Percentiles rank a stretch among this genome's conserved stretches.
Conservation (phyloP, 1,140 invertebrate genomes). For the Melipona quadrifasciata region DNA sequence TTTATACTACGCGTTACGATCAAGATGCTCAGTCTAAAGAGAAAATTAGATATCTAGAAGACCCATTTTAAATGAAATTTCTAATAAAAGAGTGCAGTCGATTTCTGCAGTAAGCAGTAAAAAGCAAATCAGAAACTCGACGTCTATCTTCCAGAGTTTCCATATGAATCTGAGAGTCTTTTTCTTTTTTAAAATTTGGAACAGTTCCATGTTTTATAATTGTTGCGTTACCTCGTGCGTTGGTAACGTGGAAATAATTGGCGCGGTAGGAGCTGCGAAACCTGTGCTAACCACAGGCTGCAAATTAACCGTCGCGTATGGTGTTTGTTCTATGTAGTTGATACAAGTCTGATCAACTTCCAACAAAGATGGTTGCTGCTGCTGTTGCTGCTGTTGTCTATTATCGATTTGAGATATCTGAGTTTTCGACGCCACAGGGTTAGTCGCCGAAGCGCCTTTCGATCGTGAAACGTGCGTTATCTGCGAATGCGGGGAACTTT, state of each 20-base stretch:
- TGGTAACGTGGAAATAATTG: slow-evolving; percentile 69
- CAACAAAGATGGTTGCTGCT: slow-evolving; percentile 60
- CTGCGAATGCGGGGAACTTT: slow-evolving; percentile 84
- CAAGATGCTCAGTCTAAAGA: too few relatives aligned
- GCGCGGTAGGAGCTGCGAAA: slow-evolving; percentile 71
- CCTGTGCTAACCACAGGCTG: slow-evolving; percentile 82
- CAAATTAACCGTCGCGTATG: slow-evolving; percentile 85
- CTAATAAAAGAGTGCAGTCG: too few relatives aligned
- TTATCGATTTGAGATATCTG: slow-evolving; percentile 43
- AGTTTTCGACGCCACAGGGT: slow-evolving; percentile 50
- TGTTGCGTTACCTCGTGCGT: slow-evolving; percentile 64
- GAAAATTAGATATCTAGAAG: too few relatives aligned
- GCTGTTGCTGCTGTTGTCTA: slow-evolving; percentile 53
- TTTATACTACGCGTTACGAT: too few relatives aligned
- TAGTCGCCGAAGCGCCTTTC: slow-evolving; percentile 58
- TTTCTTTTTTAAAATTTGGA: neutral
- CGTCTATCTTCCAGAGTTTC: too few relatives aligned
- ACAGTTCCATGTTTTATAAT: neutral
- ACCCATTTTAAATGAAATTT: too few relatives aligned
- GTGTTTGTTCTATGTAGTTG: slow-evolving; percentile 83
- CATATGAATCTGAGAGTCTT: too few relatives aligned
- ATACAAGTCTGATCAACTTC: slow-evolving; percentile 69
- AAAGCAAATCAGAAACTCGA: too few relatives aligned
- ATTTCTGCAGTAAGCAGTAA: too few relatives aligned
- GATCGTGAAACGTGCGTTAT: slow-evolving; percentile 79